Evolutionary conservation across 2,113 vertebrate species (phyloP), one percentile per base, ranked within the genome.

Genomic region (Phocoena phocoena): DNA sequence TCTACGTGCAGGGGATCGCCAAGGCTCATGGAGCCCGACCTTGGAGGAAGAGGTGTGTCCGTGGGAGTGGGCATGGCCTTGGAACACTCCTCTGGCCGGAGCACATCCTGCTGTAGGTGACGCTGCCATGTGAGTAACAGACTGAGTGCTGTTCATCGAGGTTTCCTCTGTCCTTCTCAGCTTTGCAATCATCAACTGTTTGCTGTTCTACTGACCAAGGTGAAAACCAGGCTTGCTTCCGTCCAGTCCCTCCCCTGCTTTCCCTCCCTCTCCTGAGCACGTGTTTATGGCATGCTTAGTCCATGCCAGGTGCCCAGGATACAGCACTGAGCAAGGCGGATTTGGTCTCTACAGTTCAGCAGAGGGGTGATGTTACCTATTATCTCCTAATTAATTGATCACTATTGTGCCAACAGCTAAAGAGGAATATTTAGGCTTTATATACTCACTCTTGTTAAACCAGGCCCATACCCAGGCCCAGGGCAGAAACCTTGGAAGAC

Each of bases 391-490:
- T n/a, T 41, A 13, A 31, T 0, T 3, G 23, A n/a, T n/a, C 8
- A 20, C 17, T 11, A 5, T 0, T 1, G 41, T 53, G 53, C 83
- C 77, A 21, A 11, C 25, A 6, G 53, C 6, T 20, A 53, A 0
- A 10, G 10, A 58, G 13, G 62, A 21, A 70, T 33, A 55, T 8
- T 20, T 0, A 36, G 73, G 47, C 9, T n/a, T 63, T 53, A 17
- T 0, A 9, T 3, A 18, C 17, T 13, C 2, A 1, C 12, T 11
- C 15, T n/a, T 1, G 3, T 36, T 53, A 21, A 62, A 41, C n/a
- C 31, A 63, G 28, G 21, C 33, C 20, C 26, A 14, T 8, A 36
- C 14, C 33, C 0, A 0, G 60, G 58, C 28, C 18, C 2, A 2
- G 36, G 9, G 23, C 8, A 65, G 58, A 82, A 55, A 76, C 31